Percentiles rank a stretch among this genome's conserved stretches.
phyloP scores from a whole-genome alignment of 2,797 vertebrate genomes.

The Oophaga sylvatica region DNA sequence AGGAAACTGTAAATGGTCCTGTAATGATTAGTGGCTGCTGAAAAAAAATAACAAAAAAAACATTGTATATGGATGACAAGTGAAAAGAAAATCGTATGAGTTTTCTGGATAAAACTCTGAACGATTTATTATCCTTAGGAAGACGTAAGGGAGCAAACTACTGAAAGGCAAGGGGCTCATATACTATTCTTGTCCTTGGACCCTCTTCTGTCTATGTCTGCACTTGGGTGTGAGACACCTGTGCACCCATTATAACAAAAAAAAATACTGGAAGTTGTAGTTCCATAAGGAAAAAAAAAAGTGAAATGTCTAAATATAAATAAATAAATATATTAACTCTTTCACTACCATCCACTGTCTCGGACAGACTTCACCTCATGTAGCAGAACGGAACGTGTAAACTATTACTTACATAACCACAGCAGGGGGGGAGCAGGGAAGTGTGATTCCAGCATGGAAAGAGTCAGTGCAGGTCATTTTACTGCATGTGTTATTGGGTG shows the following conservation, averaged over 20 bases:
- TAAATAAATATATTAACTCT: background rate
- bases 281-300: background rate
- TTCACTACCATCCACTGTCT: slow-evolving; percentile 2
- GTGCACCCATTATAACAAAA: background rate
- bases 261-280: background rate
- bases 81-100: too few species aligned
- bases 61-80: too few species aligned
- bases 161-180: too few species aligned
- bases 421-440: slow-evolving; percentile 21
- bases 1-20: too few species aligned
- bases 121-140: too few species aligned
- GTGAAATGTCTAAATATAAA: background rate
- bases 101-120: too few species aligned
- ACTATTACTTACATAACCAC: slow-evolving; percentile 36
- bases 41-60: too few species aligned
- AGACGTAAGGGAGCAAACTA: too few species aligned
- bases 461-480: slow-evolving; percentile 11
- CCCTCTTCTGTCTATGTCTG: too few species aligned
- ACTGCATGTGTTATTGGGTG: slow-evolving; percentile 49
- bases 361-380: slow-evolving; percentile 1
- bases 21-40: too few species aligned
- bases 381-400: slow-evolving; percentile 20
- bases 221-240: background rate
- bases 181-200: too few species aligned
- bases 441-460: slow-evolving; percentile 22